Base-by-base conservation (phyloP, 2,888 invertebrate species). In the Drosophila percnosoma region DNA sequence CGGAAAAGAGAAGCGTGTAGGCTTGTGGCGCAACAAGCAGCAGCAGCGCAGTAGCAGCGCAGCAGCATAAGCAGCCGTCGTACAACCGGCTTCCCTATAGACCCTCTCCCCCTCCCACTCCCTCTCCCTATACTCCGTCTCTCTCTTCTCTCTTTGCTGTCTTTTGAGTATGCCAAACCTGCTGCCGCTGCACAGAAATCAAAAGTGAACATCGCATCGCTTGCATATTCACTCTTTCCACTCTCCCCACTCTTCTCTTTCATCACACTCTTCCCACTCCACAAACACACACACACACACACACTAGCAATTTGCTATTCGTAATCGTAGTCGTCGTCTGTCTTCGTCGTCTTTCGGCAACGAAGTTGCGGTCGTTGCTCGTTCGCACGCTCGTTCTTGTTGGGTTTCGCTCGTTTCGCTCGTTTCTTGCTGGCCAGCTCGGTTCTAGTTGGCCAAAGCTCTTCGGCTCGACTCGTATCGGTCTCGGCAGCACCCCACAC, bases 141-240 rank as follows among this genome's bases (percentile, higher is more conserved):
- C 6, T 34, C 18, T 18, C 45, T 40, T 4, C 21, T 48, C 10
- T 29, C 27, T 27, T 55, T n/a, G 42, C 40, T 24, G 7, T 36
- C 38, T 33, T 36, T 34, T 62, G 68, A 74, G 58, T 69, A 80
- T 68, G 69, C 73, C 87, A 88, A 90, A 85, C 88, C 89, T 90
- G 89, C 89, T 86, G 83, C 64, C 76, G 83, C 87, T 90, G 89
- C 90, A 90, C 87, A 79, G 87, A 87, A 87, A 87, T 87, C 90
- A 87, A 87, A 87, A 87, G 87, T 87, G 87, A 87, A 90, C 87
- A 82, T 79, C 77, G 87, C 75, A 62, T 80, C 68, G 77, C 83
- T 73, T 87, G 83, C 83, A 87, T 73, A 75, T 75, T 29, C 21
- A 29, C 48, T 29, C 48, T 42, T 36, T n/a, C 1, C n/a, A 7